These are phyloP conservation scores for Piliocolobus tephrosceles DNA, from an alignment of 2,113 vertebrate genomes.

Conservation along the genomic window DNA sequence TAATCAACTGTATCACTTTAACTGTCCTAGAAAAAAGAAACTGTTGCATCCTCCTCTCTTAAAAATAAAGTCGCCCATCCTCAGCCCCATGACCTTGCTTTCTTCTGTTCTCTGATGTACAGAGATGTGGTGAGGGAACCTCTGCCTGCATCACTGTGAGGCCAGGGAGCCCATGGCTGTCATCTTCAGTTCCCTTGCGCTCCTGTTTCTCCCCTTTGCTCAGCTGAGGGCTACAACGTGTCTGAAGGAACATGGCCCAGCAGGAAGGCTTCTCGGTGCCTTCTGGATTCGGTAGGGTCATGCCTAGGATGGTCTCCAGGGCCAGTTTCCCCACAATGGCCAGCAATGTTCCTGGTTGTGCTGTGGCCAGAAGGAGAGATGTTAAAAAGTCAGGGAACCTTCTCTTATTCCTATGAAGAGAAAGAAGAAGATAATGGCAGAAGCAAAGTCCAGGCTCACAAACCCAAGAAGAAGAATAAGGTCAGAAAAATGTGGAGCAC, in stretches of 20 bases:
- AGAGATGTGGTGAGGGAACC: neutral
- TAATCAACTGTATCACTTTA: neutral
- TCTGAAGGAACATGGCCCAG: neutral
- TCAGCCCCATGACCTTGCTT: neutral
- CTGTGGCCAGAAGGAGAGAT: neutral
- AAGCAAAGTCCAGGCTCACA: neutral
- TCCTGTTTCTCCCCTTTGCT: no score
- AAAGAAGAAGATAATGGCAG: neutral
- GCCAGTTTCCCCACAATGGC: neutral
- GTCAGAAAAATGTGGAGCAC: neutral
- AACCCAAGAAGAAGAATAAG: neutral
- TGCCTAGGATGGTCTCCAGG: fast-evolving
- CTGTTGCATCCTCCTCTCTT: neutral
- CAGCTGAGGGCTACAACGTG: neutral
- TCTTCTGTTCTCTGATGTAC: neutral
- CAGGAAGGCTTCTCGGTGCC: neutral
- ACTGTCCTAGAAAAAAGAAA: neutral
- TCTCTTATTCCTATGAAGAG: neutral
- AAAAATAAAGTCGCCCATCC: neutral
- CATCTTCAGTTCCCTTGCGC: neutral
- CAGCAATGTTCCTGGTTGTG: fast-evolving
- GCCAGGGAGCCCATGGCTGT: neutral
- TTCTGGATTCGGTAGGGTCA: neutral
- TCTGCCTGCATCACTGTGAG: neutral
- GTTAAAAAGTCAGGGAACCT: neutral